Percentiles rank a stretch among this genome's conserved stretches.
phyloP scores from a whole-genome alignment of 2,888 invertebrate genomes.

The Atrina japonica region DNA sequence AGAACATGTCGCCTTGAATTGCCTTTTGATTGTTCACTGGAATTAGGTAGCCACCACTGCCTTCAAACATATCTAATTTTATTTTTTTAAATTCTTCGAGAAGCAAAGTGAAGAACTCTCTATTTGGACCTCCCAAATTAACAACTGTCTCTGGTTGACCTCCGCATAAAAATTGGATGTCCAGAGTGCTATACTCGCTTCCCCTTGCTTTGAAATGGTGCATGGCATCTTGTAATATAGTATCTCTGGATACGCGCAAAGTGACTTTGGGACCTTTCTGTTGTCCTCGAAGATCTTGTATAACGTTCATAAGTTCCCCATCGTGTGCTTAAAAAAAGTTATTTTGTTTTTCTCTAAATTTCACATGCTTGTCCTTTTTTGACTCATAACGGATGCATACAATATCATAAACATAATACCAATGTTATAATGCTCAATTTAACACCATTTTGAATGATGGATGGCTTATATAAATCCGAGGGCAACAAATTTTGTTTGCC shows the following conservation, averaged over 20 bases:
- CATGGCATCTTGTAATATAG: slow-evolving; percentile 35
- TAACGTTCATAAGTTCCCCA: neutral
- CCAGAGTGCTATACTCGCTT: slow-evolving; percentile 42
- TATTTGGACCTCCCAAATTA: slow-evolving; percentile 54
- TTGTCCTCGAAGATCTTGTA: slow-evolving; percentile 9
- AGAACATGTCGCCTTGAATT: slow-evolving; percentile 39
- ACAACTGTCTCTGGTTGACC: slow-evolving; percentile 39
- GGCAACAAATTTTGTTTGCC: too few species aligned
- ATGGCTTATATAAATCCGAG: too few species aligned
- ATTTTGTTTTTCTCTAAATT: too few species aligned
- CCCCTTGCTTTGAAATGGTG: slow-evolving; percentile 40
- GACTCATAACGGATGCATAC: too few species aligned
- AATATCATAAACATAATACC: too few species aligned
- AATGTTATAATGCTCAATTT: too few species aligned
- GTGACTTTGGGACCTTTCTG: slow-evolving; percentile 33
- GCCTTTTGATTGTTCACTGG: slow-evolving; percentile 53
- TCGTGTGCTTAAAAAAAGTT: neutral
- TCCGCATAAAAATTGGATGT: slow-evolving; percentile 39
- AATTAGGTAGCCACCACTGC: slow-evolving; percentile 49
- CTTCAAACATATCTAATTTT: slow-evolving; percentile 54
- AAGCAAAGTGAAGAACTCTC: slow-evolving; percentile 55
- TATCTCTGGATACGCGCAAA: slow-evolving; percentile 37
- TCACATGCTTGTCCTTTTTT: too few species aligned
- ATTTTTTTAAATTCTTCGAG: slow-evolving; percentile 46
- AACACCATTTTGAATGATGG: too few species aligned